phyloP scores from a whole-genome alignment of 1,140 invertebrate genomes.

The Mycetomoellerius zeteki region DNA sequence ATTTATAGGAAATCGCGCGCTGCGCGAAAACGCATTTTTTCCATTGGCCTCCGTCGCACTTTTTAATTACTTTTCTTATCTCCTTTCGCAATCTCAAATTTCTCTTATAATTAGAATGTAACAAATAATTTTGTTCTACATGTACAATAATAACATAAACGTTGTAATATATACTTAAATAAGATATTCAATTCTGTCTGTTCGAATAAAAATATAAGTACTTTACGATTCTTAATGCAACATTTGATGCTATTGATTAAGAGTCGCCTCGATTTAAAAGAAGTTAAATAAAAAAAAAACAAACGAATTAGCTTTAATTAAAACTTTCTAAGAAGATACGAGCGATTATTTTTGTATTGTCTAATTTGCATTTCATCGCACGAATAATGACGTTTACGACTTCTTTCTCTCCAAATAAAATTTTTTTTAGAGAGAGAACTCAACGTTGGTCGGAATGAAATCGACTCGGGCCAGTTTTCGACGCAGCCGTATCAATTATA shows the following conservation, averaged over 20 bases:
- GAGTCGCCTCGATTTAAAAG: background rate
- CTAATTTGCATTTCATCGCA: slow-evolving; percentile 21
- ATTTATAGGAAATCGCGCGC: slow-evolving; percentile 52
- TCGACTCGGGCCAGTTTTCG: slow-evolving; percentile 29
- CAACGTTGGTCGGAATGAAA: slow-evolving; percentile 12
- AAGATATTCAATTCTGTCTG: background rate
- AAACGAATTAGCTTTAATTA: background rate
- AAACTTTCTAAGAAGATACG: background rate
- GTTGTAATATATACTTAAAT: background rate
- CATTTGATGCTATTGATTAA: background rate
- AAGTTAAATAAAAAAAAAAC: background rate
- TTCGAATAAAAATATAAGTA: background rate
- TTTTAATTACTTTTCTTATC: slow-evolving; percentile 26
- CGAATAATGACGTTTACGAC: background rate
- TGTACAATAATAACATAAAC: background rate
- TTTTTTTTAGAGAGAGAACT: slow-evolving; percentile 28
- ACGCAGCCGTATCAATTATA: slow-evolving; percentile 38
- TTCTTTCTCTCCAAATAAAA: slow-evolving; percentile 24
- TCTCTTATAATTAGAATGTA: background rate
- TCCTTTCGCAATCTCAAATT: background rate
- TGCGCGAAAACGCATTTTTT: slow-evolving; percentile 33
- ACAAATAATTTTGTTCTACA: background rate
- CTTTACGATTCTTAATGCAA: background rate
- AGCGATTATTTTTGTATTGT: slow-evolving; percentile 3
- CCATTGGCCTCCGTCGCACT: slow-evolving; percentile 8